Percentiles rank a stretch among this genome's conserved stretches.
phyloP scores from a whole-genome alignment of 2,888 invertebrate genomes.

The Microdon myrmicae region DNA sequence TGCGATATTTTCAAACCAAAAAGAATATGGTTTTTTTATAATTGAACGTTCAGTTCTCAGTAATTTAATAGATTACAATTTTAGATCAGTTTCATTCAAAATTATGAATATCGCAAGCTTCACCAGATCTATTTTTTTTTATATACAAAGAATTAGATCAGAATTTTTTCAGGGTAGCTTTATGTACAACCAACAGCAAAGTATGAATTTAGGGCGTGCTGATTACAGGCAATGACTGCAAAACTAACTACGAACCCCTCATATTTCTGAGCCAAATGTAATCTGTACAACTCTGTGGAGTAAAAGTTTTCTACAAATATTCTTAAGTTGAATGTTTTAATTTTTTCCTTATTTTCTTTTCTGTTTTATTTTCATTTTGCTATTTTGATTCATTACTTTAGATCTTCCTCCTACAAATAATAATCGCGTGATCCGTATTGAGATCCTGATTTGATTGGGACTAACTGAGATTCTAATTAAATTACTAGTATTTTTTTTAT shows the following conservation, averaged over 20 bases:
- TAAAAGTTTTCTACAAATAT: conserved; percentile 44
- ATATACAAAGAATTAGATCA: conserved; percentile 7
- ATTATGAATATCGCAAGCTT: conserved; percentile 45
- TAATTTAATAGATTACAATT: too few relatives aligned
- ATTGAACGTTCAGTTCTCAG: too few relatives aligned
- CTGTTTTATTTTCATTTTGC: conserved; percentile 31
- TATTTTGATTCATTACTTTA: conserved; percentile 15
- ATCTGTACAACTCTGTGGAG: conserved; percentile 53
- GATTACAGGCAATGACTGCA: conserved; percentile 37
- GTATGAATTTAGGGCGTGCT: too few relatives aligned
- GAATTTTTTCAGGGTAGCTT: conserved; percentile 11
- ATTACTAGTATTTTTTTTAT: conserved; percentile 1
- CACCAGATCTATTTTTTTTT: conserved; percentile 10
- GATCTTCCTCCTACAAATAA: too few relatives aligned
- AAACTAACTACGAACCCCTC: too few relatives aligned
- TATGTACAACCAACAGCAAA: conserved; percentile 14
- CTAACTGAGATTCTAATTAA: conserved; percentile 9
- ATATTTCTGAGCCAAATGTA: conserved; percentile 38
- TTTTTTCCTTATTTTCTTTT: conserved; percentile 32
- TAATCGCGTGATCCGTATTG: conserved; percentile 21
- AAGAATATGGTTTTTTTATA: too few relatives aligned
- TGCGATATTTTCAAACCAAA: conserved; percentile 36
- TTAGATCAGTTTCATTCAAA: conserved; percentile 19
- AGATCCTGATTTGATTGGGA: conserved; percentile 10
- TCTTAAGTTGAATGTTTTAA: conserved; percentile 32